Evolutionary conservation across 2,113 vertebrate species (phyloP), one percentile per base, ranked within the genome.

Genomic region (Pseudonaja textilis): DNA sequence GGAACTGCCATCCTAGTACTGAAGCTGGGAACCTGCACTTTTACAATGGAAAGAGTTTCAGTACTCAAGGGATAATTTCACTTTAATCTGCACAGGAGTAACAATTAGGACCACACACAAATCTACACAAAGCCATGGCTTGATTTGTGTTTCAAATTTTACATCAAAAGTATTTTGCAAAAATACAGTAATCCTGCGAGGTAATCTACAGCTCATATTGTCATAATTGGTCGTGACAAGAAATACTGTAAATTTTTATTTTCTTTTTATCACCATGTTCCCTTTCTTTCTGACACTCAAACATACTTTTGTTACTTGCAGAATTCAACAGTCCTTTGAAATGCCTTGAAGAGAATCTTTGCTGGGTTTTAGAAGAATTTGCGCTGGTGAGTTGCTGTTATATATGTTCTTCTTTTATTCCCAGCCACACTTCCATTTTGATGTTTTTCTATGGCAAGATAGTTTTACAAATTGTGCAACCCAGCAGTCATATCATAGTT

Each of bases 341-440:
- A 87, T 45, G 6, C 88, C 87, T 87, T 20, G 3, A 94, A 94
- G 86, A 16, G 96, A 0, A 0, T 93, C 54, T 85, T 96, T 93
- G 52, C 94, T 50, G n/a, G 94, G 20, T 92, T 94, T 90, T 59
- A 56, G 16, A 52, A 52, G 34, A 55, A 29, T 55, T 29, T 81
- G 54, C 18, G 55, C 34, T 34, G 47, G 55, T 47, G 55, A 93
- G 87, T 88, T 87, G 91, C 93, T 52, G 81, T 95, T 93, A 91
- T 85, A 89, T 9, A 1, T 89, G 47, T 39, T 85, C 26, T 88
- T 12, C 45, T 95, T 95, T 96, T 29, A 91, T 94, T 94, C 95
- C 93, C 94, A 92, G 69, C 91, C 57, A 88, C 25, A 10, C 59
- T 74, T 93, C 91, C 86, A 92, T 94, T 89, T 86, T 88, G 54